Conservation (phyloP, 2,888 invertebrate genomes). For the Dromius quadrimaculatus region DNA sequence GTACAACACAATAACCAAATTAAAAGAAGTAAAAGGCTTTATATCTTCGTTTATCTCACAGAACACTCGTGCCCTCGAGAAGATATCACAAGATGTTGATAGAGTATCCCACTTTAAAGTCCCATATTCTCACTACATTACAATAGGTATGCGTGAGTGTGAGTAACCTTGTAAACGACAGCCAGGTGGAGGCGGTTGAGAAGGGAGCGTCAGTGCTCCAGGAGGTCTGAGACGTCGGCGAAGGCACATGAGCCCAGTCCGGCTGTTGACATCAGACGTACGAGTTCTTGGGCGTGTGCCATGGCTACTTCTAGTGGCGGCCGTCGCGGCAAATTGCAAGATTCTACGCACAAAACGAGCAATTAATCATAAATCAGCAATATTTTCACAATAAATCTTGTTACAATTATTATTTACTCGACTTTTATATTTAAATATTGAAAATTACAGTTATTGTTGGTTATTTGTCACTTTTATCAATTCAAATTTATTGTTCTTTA, state of each 20-base stretch:
- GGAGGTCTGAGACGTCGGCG: slow-evolving; percentile 88
- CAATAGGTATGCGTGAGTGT: slow-evolving; percentile 47
- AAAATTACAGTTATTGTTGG: no score
- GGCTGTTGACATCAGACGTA: slow-evolving; percentile 89
- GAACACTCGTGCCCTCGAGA: slow-evolving; percentile 39
- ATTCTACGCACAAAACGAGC: slow-evolving; percentile 73
- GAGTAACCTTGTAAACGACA: slow-evolving; percentile 48
- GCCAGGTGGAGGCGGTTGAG: slow-evolving; percentile 32
- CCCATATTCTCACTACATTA: slow-evolving; percentile 13
- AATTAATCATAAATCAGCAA: neutral
- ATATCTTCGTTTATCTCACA: slow-evolving; percentile 41
- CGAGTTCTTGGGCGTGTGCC: slow-evolving; percentile 89
- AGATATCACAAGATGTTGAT: slow-evolving; percentile 39
- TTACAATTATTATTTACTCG: no score
- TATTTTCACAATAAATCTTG: neutral
- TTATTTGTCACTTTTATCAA: no score
- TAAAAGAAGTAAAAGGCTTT: slow-evolving; percentile 6
- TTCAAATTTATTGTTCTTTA: no score
- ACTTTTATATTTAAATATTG: no score
- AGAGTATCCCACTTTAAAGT: slow-evolving; percentile 14
- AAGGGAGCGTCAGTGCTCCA: slow-evolving; percentile 73
- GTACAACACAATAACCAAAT: slow-evolving; percentile 9
- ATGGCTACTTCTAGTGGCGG: slow-evolving; percentile 94
- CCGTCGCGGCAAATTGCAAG: slow-evolving; percentile 88
- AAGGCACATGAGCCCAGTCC: slow-evolving; percentile 96